Evolutionary conservation across 2,113 vertebrate species (phyloP).

Genomic region (Hippocampus zosterae): DNA sequence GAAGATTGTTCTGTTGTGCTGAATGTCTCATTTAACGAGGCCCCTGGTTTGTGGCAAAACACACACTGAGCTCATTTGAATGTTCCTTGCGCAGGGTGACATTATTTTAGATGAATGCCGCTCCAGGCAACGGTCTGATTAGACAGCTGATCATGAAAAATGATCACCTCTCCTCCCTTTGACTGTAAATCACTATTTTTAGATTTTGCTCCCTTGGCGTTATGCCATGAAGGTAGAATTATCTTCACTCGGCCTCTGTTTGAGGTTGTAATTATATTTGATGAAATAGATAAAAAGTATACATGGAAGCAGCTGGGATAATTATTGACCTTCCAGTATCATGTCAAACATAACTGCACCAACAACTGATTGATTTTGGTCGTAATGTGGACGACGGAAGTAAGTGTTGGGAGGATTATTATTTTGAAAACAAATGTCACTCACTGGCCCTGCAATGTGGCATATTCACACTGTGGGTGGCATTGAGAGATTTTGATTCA

Average conservation of each 20-base stretch:
- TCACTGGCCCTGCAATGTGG: slow-evolving; percentile 31
- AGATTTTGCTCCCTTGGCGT: slow-evolving; percentile 18
- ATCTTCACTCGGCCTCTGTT: slow-evolving; percentile 62
- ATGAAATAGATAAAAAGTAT: slow-evolving; percentile 41
- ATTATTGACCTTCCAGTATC: slow-evolving; percentile 41
- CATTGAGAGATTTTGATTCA: slow-evolving; percentile 42
- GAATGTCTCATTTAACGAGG: slow-evolving; percentile 39
- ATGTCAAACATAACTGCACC: slow-evolving; percentile 48
- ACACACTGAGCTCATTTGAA: slow-evolving; percentile 2
- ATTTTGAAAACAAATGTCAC: slow-evolving; percentile 43
- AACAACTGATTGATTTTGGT: slow-evolving; percentile 48
- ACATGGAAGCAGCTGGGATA: slow-evolving; percentile 40
- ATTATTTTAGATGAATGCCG: slow-evolving; percentile 1
- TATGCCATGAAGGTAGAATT: slow-evolving; percentile 30
- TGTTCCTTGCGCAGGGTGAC: background rate
- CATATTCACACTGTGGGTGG: slow-evolving; percentile 18
- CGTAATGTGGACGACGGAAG: slow-evolving; percentile 27
- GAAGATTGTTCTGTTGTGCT: slow-evolving; percentile 38
- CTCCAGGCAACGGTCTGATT: background rate
- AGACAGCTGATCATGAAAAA: slow-evolving; percentile 27
- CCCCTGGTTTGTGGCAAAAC: slow-evolving; percentile 17
- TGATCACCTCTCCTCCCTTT: background rate
- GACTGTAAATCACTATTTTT: slow-evolving; percentile 15
- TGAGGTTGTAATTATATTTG: slow-evolving; percentile 55
- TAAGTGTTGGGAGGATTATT: slow-evolving; percentile 48